Base-by-base conservation (phyloP, 1,140 invertebrate species). In the Bursaphelenchus mucronatus region DNA sequence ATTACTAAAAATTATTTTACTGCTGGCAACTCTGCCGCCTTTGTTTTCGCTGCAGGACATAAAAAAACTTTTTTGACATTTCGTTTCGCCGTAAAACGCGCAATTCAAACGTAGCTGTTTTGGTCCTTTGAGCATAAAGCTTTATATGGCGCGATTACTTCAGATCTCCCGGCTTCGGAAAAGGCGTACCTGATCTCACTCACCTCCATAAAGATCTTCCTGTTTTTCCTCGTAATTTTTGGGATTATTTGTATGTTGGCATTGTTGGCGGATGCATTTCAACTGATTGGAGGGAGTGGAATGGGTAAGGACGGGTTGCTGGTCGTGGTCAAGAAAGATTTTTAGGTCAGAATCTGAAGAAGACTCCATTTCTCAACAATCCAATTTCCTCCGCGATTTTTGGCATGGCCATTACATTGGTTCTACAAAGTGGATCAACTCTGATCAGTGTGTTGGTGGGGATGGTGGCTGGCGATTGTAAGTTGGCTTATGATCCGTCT, bases 401-500 rank as follows among this genome's bases (percentile, higher is more conserved):
- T 49, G 87, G 87, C 10, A 83, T 87, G 54, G 73, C 88, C 63
- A 83, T 84, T 3, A 87, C 87, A 0, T 86, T 88, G 0, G 73
- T 88, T 3, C 83, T 88, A 7, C 87, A 88, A 77, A 86, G 84
- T 71, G 86, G 85, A 9, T 86, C 86, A 7, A 88, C 87, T 3
- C 85, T 86, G 3, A 87, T 86, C 0, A 87, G 85, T 2, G 86
- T 87, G 30, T 80, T 87, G 30, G 86, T 87, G 19, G 84, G 85
- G 52, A 86, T 88, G 86, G 86, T 88, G 6, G 84, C 83, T 7
- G 82, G 85, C 17, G 78, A 77, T 51, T 76, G 86, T 87, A 54
- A 63, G 63, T 2, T 19, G 15, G 9, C 19, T 10, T 21, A 47
- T n/a, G n/a, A n/a, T n/a, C n/a, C n/a, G n/a, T n/a, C n/a, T n/a